These are phyloP conservation scores for Takifugu flavidus DNA, from an alignment of 2,113 vertebrate species.

Conservation along the genomic window DNA sequence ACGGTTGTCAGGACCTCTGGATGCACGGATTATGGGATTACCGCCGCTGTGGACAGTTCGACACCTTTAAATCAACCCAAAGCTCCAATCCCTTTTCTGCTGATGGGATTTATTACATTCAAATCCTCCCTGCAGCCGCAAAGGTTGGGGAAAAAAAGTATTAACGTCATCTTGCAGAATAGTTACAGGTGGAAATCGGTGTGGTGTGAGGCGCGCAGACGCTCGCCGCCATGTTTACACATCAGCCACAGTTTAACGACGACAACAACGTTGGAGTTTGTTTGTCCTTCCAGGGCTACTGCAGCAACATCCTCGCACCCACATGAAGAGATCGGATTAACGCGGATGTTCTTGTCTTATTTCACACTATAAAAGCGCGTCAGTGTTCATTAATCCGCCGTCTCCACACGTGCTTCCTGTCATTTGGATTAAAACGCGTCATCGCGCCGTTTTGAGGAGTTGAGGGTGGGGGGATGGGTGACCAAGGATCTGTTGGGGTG, in stretches of 20 bases:
- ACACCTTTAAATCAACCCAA: constrained; percentile 51
- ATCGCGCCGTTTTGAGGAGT: not conserved
- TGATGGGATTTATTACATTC: constrained; percentile 47
- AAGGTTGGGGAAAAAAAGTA: too few species aligned
- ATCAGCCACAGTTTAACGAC: too few species aligned
- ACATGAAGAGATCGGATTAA: not conserved
- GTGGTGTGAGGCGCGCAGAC: too few species aligned
- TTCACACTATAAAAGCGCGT: not conserved
- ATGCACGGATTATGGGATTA: constrained; percentile 58
- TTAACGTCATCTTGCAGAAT: too few species aligned
- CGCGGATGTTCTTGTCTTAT: not conserved
- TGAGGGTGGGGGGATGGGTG: too few species aligned
- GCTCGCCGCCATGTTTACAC: too few species aligned
- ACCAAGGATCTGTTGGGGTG: too few species aligned
- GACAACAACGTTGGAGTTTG: too few species aligned
- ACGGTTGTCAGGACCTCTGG: constrained; percentile 21
- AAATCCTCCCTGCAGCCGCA: constrained; percentile 37
- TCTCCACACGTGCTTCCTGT: not conserved
- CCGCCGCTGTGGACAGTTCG: constrained; percentile 29
- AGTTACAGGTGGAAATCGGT: too few species aligned
- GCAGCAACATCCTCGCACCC: too few species aligned
- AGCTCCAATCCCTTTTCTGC: constrained; percentile 42
- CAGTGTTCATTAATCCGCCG: not conserved
- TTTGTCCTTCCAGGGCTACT: too few species aligned
- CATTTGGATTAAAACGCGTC: not conserved